Conservation (phyloP, 1,140 invertebrate genomes). For the Papilio polyxenes region DNA sequence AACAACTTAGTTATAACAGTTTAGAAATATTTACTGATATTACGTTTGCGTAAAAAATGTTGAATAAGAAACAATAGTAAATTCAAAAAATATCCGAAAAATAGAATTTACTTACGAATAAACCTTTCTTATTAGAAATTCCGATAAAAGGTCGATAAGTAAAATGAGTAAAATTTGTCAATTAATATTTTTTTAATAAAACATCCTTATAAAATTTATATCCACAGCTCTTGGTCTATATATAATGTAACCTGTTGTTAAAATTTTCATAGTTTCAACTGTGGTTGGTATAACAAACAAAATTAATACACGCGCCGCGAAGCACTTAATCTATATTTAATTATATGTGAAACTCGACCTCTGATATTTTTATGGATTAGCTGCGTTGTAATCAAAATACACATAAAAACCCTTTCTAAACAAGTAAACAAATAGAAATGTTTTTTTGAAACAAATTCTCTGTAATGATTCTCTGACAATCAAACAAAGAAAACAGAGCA, state of each 20-base stretch:
- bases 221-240: slow-evolving; percentile 46
- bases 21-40: neutral
- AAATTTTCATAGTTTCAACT: slow-evolving; percentile 50
- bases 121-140: too few species aligned
- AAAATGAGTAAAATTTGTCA: too few species aligned
- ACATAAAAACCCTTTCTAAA: neutral
- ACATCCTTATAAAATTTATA: neutral
- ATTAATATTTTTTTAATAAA: neutral
- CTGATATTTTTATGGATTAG: slow-evolving; percentile 27
- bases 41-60: too few species aligned
- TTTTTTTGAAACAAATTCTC: neutral
- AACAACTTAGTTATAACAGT: neutral
- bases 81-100: too few species aligned
- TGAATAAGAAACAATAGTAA: too few species aligned
- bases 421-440: neutral
- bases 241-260: slow-evolving; percentile 50
- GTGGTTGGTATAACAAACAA: slow-evolving; percentile 54
- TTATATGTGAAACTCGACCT: slow-evolving; percentile 44
- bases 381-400: slow-evolving; percentile 28
- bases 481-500: neutral
- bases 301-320: slow-evolving; percentile 44
- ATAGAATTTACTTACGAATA: too few species aligned
- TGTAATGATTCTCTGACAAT: neutral
- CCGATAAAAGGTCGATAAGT: too few species aligned
- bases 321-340: slow-evolving; percentile 65